phyloP scores from a whole-genome alignment of 2,797 vertebrate genomes.

The Masticophis lateralis region DNA sequence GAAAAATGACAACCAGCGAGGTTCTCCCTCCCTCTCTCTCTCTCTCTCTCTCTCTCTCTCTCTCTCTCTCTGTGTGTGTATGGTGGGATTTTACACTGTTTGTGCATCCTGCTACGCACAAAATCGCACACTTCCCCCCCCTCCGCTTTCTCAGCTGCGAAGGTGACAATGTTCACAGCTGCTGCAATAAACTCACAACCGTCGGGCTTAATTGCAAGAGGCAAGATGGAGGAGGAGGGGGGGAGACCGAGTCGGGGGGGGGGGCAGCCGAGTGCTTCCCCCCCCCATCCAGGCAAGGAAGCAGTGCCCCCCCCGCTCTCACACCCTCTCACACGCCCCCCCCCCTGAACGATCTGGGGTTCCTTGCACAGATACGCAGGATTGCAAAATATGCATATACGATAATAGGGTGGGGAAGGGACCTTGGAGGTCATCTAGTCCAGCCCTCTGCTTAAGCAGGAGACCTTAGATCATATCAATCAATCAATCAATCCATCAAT shows the following conservation, averaged over 20 bases:
- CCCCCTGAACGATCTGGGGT: not conserved
- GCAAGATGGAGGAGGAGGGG: not conserved
- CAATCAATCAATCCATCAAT: no score
- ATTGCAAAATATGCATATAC: not conserved
- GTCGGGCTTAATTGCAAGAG: not conserved
- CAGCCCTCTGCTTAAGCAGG: no score
- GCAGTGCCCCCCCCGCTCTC: not conserved
- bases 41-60: no score
- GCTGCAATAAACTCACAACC: not conserved
- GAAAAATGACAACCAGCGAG: conserved; percentile 40
- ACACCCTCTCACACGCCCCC: no score
- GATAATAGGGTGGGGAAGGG: not conserved
- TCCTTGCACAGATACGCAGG: not conserved
- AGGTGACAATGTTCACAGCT: conserved; percentile 37
- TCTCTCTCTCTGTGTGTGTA: no score
- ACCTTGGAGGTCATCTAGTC: no score
- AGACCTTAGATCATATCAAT: no score
- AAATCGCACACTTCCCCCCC: not conserved
- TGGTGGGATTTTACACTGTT: not conserved
- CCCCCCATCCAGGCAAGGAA: not conserved
- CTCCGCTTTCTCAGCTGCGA: not conserved
- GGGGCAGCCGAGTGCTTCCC: no score
- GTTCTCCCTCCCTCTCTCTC: no score
- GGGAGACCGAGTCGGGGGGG: no score
- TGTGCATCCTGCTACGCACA: rapidly evolving